Conservation (phyloP, 2,113 vertebrate species). For the Ceuthmochares aereus region DNA sequence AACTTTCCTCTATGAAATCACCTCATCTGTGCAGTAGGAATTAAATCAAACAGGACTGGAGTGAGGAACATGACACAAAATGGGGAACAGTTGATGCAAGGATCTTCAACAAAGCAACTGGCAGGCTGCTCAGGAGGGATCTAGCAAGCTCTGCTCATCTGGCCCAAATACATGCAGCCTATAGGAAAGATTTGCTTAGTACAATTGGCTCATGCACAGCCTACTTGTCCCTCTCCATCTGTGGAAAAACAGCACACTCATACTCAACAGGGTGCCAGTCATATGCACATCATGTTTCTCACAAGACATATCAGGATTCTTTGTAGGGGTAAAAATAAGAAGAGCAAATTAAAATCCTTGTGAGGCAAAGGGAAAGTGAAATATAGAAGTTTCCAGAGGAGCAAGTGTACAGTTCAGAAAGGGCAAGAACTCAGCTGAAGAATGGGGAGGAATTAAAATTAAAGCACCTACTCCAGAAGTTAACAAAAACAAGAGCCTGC, state of each 20-base stretch:
- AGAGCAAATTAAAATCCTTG: not conserved
- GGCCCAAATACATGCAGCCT: not conserved
- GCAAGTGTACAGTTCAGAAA: not conserved
- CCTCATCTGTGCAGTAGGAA: not conserved
- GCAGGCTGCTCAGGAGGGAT: not conserved
- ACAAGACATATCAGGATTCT: not conserved
- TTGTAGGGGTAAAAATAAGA: slow-evolving; percentile 5
- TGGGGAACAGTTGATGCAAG: not conserved
- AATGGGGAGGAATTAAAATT: not conserved
- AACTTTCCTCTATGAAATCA: not conserved
- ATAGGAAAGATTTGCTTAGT: not conserved
- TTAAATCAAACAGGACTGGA: not conserved
- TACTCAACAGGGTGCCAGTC: not conserved
- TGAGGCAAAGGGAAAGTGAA: not conserved
- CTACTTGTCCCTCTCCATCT: not conserved
- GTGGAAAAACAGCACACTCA: not conserved
- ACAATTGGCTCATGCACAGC: not conserved
- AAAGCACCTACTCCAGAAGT: not conserved
- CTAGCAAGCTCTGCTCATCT: not conserved
- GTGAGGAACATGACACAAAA: not conserved
- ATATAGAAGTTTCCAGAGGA: not conserved
- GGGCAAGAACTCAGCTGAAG: not conserved
- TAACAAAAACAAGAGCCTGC: not conserved
- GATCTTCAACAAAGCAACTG: not conserved
- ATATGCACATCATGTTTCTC: not conserved